Conservation (phyloP, 2,113 vertebrate genomes). For the Spea multiplicata region DNA sequence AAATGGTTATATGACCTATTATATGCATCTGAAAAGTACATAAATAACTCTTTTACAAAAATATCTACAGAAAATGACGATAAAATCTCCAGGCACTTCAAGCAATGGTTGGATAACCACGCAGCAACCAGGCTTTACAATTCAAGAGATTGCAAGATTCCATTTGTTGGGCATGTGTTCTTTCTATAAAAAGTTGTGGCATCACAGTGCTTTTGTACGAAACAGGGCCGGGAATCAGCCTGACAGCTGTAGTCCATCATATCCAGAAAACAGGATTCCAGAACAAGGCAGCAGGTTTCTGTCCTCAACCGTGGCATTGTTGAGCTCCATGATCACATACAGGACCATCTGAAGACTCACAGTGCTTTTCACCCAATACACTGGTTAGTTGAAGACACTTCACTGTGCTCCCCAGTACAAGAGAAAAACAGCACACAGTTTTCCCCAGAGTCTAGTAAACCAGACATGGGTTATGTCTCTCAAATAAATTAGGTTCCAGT, state of each 20-base stretch:
- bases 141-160: background rate
- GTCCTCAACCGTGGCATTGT: background rate
- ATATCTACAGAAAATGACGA: conserved; percentile 28
- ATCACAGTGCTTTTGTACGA: conserved; percentile 10
- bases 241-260: conserved; percentile 28
- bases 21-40: conserved; percentile 3
- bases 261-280: conserved; percentile 17
- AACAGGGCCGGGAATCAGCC: background rate
- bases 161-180: conserved; percentile 4
- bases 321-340: background rate
- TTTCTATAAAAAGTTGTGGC: background rate
- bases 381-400: conserved; percentile 6
- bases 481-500: conserved; percentile 28
- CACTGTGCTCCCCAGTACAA: conserved; percentile 28
- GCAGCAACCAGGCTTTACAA: conserved; percentile 22
- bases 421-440: conserved; percentile 36
- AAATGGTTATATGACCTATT: conserved; percentile 35
- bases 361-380: conserved; percentile 33
- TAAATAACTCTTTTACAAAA: conserved; percentile 41
- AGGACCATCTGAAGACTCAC: conserved; percentile 16
- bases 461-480: conserved; percentile 17
- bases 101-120: conserved; percentile 5
- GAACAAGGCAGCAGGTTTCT: background rate
- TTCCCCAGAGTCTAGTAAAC: conserved; percentile 27
- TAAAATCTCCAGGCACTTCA: conserved; percentile 33